These are phyloP conservation scores for Bugulina stolonifera DNA, from an alignment of 2,888 invertebrate species.

Conservation along the genomic window DNA sequence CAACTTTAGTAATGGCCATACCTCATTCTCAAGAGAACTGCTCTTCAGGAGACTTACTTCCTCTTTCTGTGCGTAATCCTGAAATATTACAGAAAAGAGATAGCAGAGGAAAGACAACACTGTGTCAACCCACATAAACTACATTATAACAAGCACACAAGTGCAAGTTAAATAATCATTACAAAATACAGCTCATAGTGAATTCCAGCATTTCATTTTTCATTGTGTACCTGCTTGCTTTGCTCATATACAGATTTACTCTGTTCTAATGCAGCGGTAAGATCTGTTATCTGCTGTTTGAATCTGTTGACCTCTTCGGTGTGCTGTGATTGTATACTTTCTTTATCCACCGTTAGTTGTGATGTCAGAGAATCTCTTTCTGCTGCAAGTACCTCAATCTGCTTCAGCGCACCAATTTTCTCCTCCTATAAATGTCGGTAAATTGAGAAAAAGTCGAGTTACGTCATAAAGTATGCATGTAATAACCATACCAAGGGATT, in stretches of 20 bases:
- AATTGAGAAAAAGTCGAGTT: too few relatives aligned
- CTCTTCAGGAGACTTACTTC: neutral
- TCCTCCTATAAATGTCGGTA: neutral
- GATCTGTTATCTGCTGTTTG: neutral
- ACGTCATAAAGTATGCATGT: too few relatives aligned
- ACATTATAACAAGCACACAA: neutral
- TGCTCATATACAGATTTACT: neutral
- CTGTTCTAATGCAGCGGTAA: neutral
- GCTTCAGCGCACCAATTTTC: neutral
- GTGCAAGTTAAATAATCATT: too few relatives aligned
- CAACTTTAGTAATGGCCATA: too few relatives aligned
- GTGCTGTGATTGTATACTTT: neutral
- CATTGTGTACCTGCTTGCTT: neutral
- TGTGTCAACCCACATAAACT: too few relatives aligned
- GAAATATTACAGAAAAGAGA: too few relatives aligned
- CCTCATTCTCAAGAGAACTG: neutral
- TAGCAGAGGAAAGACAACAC: too few relatives aligned
- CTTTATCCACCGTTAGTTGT: slow-evolving; percentile 2
- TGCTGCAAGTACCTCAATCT: neutral
- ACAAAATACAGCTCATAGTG: too few relatives aligned
- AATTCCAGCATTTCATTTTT: too few relatives aligned
- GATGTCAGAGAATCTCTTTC: neutral
- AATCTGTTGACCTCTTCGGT: neutral
- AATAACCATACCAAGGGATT: too few relatives aligned
- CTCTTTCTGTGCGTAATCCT: neutral